phyloP scores from a whole-genome alignment of 2,797 vertebrate species.

The Merluccius polli region DNA sequence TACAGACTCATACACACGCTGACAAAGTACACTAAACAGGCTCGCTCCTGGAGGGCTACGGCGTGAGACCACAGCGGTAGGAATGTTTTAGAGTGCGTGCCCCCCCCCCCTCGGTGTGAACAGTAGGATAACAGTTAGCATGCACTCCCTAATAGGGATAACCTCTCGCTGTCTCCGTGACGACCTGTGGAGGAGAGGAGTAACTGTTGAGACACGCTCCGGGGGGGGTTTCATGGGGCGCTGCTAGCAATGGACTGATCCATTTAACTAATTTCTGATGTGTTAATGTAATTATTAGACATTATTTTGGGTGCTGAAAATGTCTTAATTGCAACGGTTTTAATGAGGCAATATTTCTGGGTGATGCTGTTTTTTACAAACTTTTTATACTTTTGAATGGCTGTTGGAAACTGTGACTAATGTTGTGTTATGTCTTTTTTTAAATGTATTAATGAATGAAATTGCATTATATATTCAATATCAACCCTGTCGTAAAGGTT shows the following conservation, averaged over 20 bases:
- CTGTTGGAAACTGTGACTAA: not conserved
- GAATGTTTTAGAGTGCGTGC: slow-evolving; percentile 20
- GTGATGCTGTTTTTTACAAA: not conserved
- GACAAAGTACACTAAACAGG: not conserved
- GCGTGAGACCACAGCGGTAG: slow-evolving; percentile 4
- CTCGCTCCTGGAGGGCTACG: not conserved
- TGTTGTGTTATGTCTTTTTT: not conserved
- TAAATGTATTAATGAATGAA: not conserved
- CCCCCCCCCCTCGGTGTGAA: slow-evolving; percentile 16
- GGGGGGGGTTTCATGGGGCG: not conserved
- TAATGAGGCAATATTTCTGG: not conserved
- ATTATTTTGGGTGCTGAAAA: not conserved
- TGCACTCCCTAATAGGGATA: slow-evolving; percentile 23
- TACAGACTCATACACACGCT: not conserved
- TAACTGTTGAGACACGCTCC: not conserved
- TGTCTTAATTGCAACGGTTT: not conserved
- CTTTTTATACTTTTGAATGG: not conserved
- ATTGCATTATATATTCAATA: not conserved
- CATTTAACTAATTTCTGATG: not conserved
- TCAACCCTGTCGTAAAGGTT: not conserved
- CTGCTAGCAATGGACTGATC: too few species aligned
- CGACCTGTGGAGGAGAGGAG: slow-evolving; percentile 29
- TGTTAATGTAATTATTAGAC: not conserved
- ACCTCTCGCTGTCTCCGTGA: slow-evolving; percentile 19
- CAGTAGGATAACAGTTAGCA: slow-evolving; percentile 29